Base-by-base conservation (phyloP, 2,888 invertebrate species). In the Apocheima hispidaria region DNA sequence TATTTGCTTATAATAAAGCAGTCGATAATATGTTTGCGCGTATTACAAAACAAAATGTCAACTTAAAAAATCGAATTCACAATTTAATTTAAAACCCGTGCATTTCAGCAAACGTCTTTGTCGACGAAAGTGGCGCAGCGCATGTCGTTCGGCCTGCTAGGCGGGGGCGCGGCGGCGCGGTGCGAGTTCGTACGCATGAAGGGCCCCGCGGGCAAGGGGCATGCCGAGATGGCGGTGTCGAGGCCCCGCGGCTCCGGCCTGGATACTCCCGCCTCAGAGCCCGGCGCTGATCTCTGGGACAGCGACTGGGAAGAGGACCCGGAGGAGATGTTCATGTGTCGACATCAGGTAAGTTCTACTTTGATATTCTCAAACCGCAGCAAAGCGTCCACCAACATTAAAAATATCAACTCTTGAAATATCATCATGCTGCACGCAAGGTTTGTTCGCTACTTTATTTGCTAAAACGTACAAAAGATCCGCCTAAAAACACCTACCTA, bases 111-210 rank as follows among this genome's bases (percentile, higher is more conserved):
- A 98, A 97, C 98, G 9, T 98, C 98, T 77, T 89, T 98, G 66
- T 97, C 98, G 71, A 97, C 97, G 63, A 98, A 98, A 93, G 96
- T 98, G 94, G 98, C 98, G 36, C 98, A 98, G 92, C 94, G 98
- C 75, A 98, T 98, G 98, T 98, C 98, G 51, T 97, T 98, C 86
- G 98, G 98, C 0, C 94, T 98, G 66, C 96, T 97, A 82, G 97
- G 96, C 68, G 94, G 94, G 48, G 95, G 95, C 58, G 93, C 95
- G 53, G 95, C 96, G 52, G 97, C 97, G 86, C 95, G 99, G 58
- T 97, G 99, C 81, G 99, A 99, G 92, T 99, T 99, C 93, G 99
- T 99, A 49, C 95, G 98, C 63, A 98, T 99, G 98, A 97, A 99
- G 88, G 99, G 99, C 12, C 99, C 99, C 12, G 96, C 97, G 81